These are phyloP conservation scores for Menura novaehollandiae DNA, from an alignment of 2,113 vertebrate species.

Conservation along the genomic window DNA sequence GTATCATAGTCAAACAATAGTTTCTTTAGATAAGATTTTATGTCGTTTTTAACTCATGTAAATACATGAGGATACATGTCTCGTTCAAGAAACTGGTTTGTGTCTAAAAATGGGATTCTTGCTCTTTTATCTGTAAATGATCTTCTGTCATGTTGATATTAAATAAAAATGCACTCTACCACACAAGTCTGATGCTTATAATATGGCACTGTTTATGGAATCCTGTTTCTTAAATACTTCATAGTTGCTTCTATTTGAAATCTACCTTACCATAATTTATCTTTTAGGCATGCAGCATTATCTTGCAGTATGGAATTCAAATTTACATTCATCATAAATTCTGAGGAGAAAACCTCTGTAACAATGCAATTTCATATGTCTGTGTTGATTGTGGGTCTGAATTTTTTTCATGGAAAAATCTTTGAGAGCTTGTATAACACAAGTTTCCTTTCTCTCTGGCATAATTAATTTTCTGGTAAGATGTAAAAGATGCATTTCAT, in stretches of 20 bases:
- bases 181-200: not conserved
- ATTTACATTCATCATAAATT: not conserved
- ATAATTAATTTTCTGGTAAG: slow-evolving; percentile 32
- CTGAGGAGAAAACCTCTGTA: not conserved
- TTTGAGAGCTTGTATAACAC: not conserved
- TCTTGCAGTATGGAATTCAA: not conserved
- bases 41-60: not conserved
- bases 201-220: not conserved
- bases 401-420: not conserved
- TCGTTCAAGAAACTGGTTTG: not conserved
- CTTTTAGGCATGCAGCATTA: not conserved
- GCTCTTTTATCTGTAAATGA: not conserved
- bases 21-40: not conserved
- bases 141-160: not conserved
- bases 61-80: not conserved
- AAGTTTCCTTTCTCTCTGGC: not conserved
- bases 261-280: not conserved
- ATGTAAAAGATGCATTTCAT: not conserved
- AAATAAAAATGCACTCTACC: not conserved
- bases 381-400: not conserved
- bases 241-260: not conserved
- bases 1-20: not conserved
- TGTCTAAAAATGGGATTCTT: not conserved
- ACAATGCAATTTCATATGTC: not conserved
- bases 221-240: not conserved